Evolutionary conservation across 2,113 vertebrate species (phyloP), one percentile per base, ranked within the genome.

Genomic region (Rhabdomys dilectus): DNA sequence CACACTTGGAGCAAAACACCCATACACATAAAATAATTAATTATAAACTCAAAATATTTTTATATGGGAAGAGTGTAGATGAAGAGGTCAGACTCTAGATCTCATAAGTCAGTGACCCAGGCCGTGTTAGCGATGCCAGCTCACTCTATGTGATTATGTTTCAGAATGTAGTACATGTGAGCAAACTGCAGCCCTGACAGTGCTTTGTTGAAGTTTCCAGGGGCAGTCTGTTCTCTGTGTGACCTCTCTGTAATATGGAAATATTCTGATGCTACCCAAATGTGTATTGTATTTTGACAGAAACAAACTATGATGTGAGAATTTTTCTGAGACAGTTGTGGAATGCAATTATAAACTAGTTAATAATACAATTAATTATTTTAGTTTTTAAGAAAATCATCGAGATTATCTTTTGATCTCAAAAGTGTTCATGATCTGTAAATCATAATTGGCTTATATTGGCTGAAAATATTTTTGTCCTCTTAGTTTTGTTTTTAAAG

Each of bases 391-490:
- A 91, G 68, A 42, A 78, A 84, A 48, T n/a, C n/a, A 51, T 51
- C 9, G 48, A 48, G 48, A 48, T 48, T 1, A 48, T 48, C 7
- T 48, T 48, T 48, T 48, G 51, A 51, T 51, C 51, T 51, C 51
- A 51, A 51, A 89, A 58, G 5, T 95, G 48, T 82, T 93, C 22
- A 62, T 64, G 29, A 5, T 92, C 29, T 58, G 21, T 96, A 91
- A 86, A 96, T 80, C 21, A 36, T 62, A 70, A 60, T 42, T 88
- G 48, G 22, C 89, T 81, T 93, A 10, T 19, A 88, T 73, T 91
- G 29, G 73, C n/a, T 88, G 21, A 4, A 15, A 78, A 81, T 84
- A 56, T 42, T 1, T 89, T 90, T 92, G 58, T 68, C 34, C 3
- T 24, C 51, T 68, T 51, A 45, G n/a, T 39, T 64, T 88, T 48